These are phyloP conservation scores for Myiopsitta monachus DNA, from an alignment of 2,113 vertebrate genomes.

Conservation along the genomic window DNA sequence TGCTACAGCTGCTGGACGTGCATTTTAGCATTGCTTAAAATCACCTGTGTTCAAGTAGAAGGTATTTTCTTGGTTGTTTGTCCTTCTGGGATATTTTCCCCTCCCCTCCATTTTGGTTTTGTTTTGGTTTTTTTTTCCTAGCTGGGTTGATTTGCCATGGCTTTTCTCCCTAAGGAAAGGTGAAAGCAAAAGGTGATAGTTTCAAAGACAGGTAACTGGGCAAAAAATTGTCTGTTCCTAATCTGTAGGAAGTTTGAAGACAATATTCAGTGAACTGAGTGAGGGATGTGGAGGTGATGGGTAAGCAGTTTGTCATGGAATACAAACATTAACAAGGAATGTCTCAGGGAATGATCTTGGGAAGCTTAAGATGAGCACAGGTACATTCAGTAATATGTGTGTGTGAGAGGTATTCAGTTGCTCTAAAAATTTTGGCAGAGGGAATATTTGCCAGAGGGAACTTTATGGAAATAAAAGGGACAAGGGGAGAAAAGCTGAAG, in stretches of 20 bases:
- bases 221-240: background rate
- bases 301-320: background rate
- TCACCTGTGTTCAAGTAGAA: background rate
- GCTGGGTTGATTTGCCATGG: background rate
- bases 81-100: background rate
- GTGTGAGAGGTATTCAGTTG: background rate
- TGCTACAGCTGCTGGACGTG: background rate
- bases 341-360: background rate
- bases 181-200: background rate
- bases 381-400: background rate
- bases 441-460: background rate
- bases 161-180: background rate
- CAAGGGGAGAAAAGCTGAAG: background rate
- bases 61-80: background rate
- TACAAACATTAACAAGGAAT: background rate
- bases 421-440: background rate
- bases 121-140: background rate
- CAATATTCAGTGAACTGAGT: background rate
- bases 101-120: background rate
- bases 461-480: background rate
- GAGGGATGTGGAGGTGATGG: background rate
- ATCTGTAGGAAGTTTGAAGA: background rate
- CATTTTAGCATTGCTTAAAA: background rate
- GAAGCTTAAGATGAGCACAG: background rate
- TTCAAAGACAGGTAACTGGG: background rate